phyloP scores from a whole-genome alignment of 2,888 invertebrate species.

The Ophion obscuratus region DNA sequence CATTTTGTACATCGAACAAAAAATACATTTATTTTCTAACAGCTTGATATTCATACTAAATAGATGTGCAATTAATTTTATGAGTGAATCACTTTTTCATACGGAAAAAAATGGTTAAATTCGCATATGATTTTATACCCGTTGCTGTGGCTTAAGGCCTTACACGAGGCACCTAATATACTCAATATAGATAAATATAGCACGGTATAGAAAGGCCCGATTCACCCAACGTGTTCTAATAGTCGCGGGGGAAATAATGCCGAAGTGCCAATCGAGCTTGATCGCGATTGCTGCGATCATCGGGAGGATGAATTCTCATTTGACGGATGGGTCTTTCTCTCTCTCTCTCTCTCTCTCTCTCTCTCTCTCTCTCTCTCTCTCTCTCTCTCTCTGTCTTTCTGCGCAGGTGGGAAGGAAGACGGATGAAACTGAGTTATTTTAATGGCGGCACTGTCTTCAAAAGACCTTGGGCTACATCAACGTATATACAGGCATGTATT shows the following conservation, averaged over 20 bases:
- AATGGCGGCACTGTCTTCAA: constrained; percentile 14
- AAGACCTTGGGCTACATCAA: constrained; percentile 27
- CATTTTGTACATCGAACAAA: too few species aligned
- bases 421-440: constrained; percentile 29
- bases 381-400: neutral
- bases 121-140: too few species aligned
- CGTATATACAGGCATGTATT: neutral
- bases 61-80: too few species aligned
- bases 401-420: constrained; percentile 29
- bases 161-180: too few species aligned
- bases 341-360: neutral
- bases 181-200: neutral
- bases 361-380: neutral
- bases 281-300: constrained; percentile 12
- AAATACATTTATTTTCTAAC: too few species aligned
- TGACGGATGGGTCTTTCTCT: neutral
- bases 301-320: constrained; percentile 31
- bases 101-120: too few species aligned
- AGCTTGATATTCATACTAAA: too few species aligned
- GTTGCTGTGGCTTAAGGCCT: too few species aligned
- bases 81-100: too few species aligned
- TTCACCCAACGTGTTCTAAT: constrained; percentile 5
- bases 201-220: neutral
- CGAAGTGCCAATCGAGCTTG: constrained; percentile 28
- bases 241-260: neutral